Conservation (phyloP, 2,113 vertebrate genomes). For the Centropus bengalensis region DNA sequence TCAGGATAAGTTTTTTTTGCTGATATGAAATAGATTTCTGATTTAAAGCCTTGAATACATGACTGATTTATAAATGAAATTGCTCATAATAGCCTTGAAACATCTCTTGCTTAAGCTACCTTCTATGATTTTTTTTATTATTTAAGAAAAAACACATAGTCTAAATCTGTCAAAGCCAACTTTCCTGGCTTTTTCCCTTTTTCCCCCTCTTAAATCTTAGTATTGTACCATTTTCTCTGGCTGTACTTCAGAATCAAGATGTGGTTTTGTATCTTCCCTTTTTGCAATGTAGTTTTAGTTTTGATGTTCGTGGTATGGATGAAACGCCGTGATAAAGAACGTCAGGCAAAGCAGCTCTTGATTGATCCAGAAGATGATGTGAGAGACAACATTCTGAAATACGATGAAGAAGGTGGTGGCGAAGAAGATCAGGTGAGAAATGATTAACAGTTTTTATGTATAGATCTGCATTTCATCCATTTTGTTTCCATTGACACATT, state of each 20-base stretch:
- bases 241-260: background rate
- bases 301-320: constrained; percentile 97
- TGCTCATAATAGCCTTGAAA: background rate
- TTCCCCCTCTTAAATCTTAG: background rate
- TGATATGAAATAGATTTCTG: background rate
- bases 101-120: background rate
- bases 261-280: background rate
- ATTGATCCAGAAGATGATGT: constrained; percentile 97
- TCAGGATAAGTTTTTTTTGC: background rate
- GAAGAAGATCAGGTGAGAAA: constrained; percentile 95
- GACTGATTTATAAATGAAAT: background rate
- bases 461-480: background rate
- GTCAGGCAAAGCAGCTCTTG: constrained; percentile 94
- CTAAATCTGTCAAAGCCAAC: background rate
- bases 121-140: background rate
- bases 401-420: constrained; percentile 98
- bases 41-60: background rate
- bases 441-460: background rate
- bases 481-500: background rate
- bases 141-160: background rate
- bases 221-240: background rate
- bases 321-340: constrained; percentile 95
- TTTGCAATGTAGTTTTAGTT: constrained; percentile 84
- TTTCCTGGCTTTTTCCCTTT: background rate
- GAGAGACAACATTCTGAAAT: constrained; percentile 96